phyloP scores from a whole-genome alignment of 1,140 invertebrate species.

The Solenopsis invicta region DNA sequence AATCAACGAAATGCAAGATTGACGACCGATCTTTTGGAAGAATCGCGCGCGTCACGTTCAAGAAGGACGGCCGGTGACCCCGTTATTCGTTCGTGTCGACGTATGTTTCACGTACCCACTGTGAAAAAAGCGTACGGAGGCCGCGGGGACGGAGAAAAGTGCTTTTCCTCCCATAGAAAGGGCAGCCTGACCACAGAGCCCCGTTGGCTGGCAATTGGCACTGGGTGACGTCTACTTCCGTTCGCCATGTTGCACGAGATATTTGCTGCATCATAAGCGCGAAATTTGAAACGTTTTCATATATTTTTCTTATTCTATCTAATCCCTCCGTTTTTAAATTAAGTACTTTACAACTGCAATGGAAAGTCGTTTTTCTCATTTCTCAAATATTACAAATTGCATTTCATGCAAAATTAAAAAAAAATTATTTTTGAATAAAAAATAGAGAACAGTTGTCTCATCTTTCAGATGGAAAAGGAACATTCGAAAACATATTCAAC shows the following conservation, averaged over 20 bases:
- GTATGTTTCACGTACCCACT: slow-evolving; percentile 76
- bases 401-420: neutral
- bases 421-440: neutral
- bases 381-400: neutral
- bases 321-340: neutral
- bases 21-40: slow-evolving; percentile 12
- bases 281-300: slow-evolving; percentile 37
- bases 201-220: slow-evolving; percentile 84
- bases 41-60: slow-evolving; percentile 30
- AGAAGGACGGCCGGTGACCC: slow-evolving; percentile 35
- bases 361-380: neutral
- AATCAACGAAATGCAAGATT: slow-evolving; percentile 50
- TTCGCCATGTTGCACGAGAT: slow-evolving; percentile 78
- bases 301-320: neutral
- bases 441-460: neutral
- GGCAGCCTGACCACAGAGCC: slow-evolving; percentile 75
- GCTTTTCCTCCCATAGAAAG: slow-evolving; percentile 80
- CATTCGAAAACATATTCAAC: neutral
- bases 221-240: slow-evolving; percentile 86
- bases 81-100: slow-evolving; percentile 21
- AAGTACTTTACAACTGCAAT: neutral
- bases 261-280: slow-evolving; percentile 63
- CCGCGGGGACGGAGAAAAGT: slow-evolving; percentile 77
- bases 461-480: neutral
- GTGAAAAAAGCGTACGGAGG: slow-evolving; percentile 73